Percentiles rank a stretch among this genome's conserved stretches.
phyloP scores from a whole-genome alignment of 2,113 vertebrate genomes.

The Ailuropoda melanoleuca region DNA sequence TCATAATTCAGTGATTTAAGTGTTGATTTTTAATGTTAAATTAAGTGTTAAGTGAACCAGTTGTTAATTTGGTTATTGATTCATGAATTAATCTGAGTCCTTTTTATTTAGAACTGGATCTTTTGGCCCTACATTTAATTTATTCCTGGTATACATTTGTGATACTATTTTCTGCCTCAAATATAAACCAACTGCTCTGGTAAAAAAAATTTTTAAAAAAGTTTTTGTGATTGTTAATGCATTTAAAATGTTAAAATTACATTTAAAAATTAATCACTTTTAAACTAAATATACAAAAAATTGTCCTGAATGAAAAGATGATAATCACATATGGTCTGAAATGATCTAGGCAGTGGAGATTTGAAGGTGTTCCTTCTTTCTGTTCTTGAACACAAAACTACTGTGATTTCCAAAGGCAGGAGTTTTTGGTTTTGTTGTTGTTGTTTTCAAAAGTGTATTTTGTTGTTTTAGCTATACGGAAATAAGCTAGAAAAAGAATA shows the following conservation, averaged over 20 bases:
- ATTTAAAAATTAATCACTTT: neutral
- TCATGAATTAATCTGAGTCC: neutral
- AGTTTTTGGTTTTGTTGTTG: neutral
- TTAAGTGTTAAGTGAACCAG: neutral
- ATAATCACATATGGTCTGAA: neutral
- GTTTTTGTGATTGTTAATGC: neutral
- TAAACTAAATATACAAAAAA: neutral
- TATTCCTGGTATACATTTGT: neutral
- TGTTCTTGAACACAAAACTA: neutral
- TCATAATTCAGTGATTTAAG: neutral
- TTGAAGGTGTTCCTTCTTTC: neutral
- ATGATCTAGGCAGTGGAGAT: neutral
- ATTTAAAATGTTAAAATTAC: neutral
- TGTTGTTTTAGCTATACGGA: neutral
- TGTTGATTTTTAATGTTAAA: neutral
- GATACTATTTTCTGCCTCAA: neutral
- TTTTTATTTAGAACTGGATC: neutral
- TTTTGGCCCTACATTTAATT: neutral
- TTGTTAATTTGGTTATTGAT: neutral
- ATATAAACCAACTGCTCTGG: neutral
- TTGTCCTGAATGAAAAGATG: neutral
- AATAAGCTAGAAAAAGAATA: neutral
- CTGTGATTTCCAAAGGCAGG: neutral
- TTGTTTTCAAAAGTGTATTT: neutral
- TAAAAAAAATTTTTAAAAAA: neutral